phyloP scores from a whole-genome alignment of 2,113 vertebrate species.

The Entelurus aequoreus region DNA sequence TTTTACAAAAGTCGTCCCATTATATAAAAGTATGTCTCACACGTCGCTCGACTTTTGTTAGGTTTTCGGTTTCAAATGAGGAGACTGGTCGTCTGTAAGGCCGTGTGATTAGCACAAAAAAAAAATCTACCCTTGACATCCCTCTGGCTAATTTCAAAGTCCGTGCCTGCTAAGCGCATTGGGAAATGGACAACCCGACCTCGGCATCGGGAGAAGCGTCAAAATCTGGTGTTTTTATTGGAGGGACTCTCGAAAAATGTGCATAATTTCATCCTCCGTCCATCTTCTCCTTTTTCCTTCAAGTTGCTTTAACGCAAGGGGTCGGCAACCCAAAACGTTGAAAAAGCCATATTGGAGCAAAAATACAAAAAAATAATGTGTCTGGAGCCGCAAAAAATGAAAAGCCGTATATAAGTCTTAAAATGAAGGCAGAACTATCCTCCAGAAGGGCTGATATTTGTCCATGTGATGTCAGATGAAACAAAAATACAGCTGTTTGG shows the following conservation, averaged over 20 bases:
- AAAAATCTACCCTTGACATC: conserved; percentile 8
- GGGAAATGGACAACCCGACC: background rate
- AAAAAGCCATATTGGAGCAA: no score
- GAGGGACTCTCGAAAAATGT: background rate
- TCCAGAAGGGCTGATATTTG: no score
- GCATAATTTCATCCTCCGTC: background rate
- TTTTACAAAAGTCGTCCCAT: conserved; percentile 2
- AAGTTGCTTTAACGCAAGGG: background rate
- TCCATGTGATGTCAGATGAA: no score
- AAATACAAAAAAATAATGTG: no score
- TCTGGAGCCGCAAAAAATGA: no score
- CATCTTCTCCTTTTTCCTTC: background rate
- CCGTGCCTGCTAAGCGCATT: background rate
- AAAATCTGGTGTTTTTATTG: background rate
- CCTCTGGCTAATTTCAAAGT: background rate
- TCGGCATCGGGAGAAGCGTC: background rate
- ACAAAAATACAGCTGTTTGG: no score
- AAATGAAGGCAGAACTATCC: no score
- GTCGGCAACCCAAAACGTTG: no score
- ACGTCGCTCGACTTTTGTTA: background rate
- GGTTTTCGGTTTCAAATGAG: background rate
- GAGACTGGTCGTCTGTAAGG: background rate
- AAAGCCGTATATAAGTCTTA: no score
- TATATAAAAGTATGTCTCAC: background rate
- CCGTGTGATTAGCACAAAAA: background rate